Percentiles rank a stretch among this genome's conserved stretches.
Conservation (phyloP, 2,113 vertebrate genomes). For the Esox niger region DNA sequence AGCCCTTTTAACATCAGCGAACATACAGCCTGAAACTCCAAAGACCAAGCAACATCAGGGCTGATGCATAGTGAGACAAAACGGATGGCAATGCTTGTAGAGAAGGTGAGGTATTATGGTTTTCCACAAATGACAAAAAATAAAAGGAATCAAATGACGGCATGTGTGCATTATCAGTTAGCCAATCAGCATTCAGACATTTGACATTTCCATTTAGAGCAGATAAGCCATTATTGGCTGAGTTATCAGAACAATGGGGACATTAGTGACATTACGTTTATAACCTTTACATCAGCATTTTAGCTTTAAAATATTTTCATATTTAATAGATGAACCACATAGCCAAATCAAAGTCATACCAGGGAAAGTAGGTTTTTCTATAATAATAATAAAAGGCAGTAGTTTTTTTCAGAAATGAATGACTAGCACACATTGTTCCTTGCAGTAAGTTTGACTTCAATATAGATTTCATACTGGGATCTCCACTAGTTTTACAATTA, state of each 20-base stretch:
- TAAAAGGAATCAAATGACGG: neutral
- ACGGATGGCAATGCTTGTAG: no score
- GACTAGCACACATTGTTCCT: no score
- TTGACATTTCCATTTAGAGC: slow-evolving; percentile 4
- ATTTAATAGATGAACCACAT: neutral
- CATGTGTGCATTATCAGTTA: neutral
- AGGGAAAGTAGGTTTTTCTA: neutral
- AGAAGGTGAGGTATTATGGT: no score
- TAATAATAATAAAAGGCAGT: neutral
- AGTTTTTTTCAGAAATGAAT: no score
- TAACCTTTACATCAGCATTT: neutral
- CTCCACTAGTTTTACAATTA: no score
- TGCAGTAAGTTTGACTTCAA: no score
- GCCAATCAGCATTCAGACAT: neutral
- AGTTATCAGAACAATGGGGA: neutral
- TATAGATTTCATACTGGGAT: no score
- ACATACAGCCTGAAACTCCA: no score
- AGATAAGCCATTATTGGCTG: neutral
- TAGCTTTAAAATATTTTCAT: neutral
- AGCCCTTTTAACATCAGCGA: no score
- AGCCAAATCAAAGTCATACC: neutral
- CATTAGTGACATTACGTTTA: slow-evolving; percentile 4
- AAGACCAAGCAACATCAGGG: no score
- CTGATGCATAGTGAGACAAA: no score
- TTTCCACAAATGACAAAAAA: neutral